Evolutionary conservation across 2,888 invertebrate species (phyloP).

Genomic region (Acanthosoma haemorrhoidale): DNA sequence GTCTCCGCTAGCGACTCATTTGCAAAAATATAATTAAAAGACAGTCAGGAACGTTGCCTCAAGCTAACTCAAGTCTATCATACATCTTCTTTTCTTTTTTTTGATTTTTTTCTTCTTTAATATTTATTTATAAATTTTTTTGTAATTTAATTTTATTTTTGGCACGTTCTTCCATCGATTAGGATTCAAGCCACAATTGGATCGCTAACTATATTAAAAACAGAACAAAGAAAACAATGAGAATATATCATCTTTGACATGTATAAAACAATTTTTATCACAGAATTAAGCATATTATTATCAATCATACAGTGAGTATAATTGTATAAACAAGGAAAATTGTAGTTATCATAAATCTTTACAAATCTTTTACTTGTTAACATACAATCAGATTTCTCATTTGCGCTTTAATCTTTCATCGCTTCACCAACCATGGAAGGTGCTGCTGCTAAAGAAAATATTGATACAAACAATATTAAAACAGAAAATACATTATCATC

Average conservation of each 20-base stretch:
- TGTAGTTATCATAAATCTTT: no score
- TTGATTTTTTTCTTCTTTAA: background rate
- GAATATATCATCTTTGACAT: background rate
- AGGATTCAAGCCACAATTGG: slow-evolving; percentile 6
- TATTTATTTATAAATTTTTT: background rate
- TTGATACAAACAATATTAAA: no score
- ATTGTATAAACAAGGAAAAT: background rate
- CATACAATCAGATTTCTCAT: no score
- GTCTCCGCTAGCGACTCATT: slow-evolving; percentile 5
- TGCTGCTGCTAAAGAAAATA: no score
- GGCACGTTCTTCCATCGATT: slow-evolving; percentile 14
- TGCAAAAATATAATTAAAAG: slow-evolving; percentile 11
- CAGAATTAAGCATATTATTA: background rate
- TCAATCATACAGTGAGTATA: background rate
- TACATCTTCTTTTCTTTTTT: background rate
- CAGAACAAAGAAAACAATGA: background rate
- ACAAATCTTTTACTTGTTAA: no score
- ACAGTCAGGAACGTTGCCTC: slow-evolving; percentile 22
- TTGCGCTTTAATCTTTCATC: no score
- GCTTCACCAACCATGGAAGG: no score
- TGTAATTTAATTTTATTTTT: slow-evolving; percentile 7
- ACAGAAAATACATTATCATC: no score
- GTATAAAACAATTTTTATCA: background rate
- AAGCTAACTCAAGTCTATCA: background rate
- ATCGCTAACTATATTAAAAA: slow-evolving; percentile 11